Evolutionary conservation across 2,888 invertebrate genomes (phyloP).

Genomic region (Campaea margaritaria): DNA sequence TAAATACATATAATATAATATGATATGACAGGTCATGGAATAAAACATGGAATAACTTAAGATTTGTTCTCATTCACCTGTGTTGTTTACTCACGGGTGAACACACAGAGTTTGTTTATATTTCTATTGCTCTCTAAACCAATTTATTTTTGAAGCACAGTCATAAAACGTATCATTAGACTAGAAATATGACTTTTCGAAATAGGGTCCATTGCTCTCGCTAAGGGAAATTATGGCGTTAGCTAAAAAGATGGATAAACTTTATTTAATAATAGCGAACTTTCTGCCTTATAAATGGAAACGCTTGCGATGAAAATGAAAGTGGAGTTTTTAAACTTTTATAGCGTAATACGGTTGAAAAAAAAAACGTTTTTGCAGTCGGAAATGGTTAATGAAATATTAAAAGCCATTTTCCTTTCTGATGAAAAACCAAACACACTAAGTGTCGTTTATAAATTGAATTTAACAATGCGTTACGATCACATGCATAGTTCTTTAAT

Average conservation of each 20-base stretch:
- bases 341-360: conserved; percentile 6
- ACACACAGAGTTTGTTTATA: too few relatives aligned
- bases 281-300: conserved; percentile 12
- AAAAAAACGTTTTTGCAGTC: conserved; percentile 3
- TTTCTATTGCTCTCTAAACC: neutral
- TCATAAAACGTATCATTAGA: conserved; percentile 11
- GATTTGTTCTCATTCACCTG: too few relatives aligned
- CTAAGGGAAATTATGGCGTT: conserved; percentile 10
- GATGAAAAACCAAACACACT: neutral
- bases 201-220: conserved; percentile 10
- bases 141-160: too few relatives aligned
- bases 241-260: conserved; percentile 17
- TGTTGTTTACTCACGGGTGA: too few relatives aligned
- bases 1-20: too few relatives aligned
- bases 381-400: neutral
- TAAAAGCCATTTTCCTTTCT: neutral
- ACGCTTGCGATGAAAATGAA: conserved; percentile 16
- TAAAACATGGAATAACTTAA: too few relatives aligned
- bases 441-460: too few relatives aligned
- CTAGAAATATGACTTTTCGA: conserved; percentile 1
- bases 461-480: too few relatives aligned
- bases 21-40: too few relatives aligned
- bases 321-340: conserved; percentile 16
- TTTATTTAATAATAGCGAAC: conserved; percentile 14
- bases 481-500: too few relatives aligned